Conservation (phyloP, 2,888 invertebrate genomes). For the Ischnura elegans region DNA sequence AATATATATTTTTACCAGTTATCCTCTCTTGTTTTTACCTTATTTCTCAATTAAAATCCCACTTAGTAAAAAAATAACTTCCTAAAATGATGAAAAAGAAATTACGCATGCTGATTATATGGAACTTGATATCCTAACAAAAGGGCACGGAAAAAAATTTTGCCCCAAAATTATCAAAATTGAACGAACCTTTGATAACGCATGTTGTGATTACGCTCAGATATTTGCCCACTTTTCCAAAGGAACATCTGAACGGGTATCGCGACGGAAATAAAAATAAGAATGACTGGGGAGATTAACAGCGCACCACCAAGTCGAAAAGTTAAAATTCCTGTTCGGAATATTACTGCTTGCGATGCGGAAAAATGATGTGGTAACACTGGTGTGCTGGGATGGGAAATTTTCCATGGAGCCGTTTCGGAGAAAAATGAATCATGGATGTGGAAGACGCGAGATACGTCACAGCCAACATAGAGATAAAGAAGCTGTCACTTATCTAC, state of each 20-base stretch:
- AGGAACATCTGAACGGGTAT: not conserved
- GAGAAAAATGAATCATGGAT: not conserved
- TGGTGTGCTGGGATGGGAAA: not conserved
- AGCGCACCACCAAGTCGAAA: not conserved
- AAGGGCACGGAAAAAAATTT: not conserved
- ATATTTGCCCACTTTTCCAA: not conserved
- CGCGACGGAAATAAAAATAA: not conserved
- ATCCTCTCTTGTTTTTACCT: too few species aligned
- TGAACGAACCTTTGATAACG: not conserved
- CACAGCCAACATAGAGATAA: not conserved
- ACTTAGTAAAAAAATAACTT: too few species aligned
- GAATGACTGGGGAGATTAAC: not conserved
- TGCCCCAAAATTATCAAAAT: not conserved
- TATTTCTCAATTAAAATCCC: too few species aligned
- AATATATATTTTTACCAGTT: too few species aligned
- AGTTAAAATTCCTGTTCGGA: not conserved
- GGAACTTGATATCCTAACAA: too few species aligned
- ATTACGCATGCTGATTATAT: too few species aligned
- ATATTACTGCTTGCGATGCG: not conserved
- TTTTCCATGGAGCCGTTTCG: not conserved
- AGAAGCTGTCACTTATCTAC: conserved; percentile 42
- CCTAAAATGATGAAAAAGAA: too few species aligned
- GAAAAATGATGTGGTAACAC: not conserved
- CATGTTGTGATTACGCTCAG: not conserved
- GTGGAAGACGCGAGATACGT: not conserved